A percentile compares a stretch with the other conserved stretches of the same genome.
These are phyloP conservation scores for Limnephilus rhombicus DNA, from an alignment of 2,888 invertebrate genomes.

Conservation along the genomic window DNA sequence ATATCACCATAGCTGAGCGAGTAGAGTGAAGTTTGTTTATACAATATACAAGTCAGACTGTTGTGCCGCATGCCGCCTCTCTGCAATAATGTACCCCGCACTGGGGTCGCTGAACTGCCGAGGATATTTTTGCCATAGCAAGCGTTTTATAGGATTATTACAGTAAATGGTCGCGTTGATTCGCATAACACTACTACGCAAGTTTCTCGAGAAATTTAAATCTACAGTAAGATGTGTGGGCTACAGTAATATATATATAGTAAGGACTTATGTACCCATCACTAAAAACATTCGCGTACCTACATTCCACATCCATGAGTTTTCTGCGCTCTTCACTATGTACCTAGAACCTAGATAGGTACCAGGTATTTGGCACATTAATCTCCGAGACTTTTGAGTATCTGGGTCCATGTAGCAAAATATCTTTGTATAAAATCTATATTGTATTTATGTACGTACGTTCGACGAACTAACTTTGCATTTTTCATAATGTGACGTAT, in stretches of 20 bases:
- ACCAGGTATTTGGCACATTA: neutral
- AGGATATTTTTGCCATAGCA: slow-evolving; percentile 41
- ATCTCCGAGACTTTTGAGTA: neutral
- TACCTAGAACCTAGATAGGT: neutral
- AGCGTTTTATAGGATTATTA: slow-evolving; percentile 21
- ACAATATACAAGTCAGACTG: neutral
- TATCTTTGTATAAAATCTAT: too few species aligned
- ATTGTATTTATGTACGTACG: too few species aligned
- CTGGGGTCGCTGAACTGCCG: slow-evolving; percentile 13
- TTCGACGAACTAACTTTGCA: too few species aligned
- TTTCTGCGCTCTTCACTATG: neutral
- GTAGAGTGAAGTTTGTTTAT: neutral
- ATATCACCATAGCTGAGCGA: neutral
- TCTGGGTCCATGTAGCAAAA: too few species aligned
- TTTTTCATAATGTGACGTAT: too few species aligned
- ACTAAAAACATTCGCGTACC: neutral
- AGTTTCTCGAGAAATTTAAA: slow-evolving; percentile 19
- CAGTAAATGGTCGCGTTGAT: slow-evolving; percentile 19
- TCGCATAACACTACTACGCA: neutral
- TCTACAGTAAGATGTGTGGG: neutral
- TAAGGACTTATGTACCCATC: neutral
- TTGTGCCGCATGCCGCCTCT: neutral
- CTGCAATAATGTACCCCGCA: slow-evolving; percentile 29
- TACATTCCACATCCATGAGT: neutral
- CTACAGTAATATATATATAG: neutral